phyloP scores from a whole-genome alignment of 2,113 vertebrate species.

The Corvus moneduloides region DNA sequence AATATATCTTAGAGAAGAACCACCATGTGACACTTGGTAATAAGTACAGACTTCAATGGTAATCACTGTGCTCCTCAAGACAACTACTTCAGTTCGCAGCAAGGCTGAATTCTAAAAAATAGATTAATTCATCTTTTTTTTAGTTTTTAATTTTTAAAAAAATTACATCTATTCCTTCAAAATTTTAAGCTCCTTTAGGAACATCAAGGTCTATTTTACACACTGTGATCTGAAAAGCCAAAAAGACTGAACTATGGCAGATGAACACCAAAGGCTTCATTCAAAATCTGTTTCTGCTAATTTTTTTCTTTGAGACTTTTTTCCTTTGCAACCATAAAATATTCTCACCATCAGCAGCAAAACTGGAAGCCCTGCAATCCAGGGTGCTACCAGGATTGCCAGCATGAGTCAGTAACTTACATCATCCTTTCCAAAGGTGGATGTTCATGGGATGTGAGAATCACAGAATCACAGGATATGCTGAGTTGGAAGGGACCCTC shows the following conservation, averaged over 20 bases:
- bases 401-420: background rate
- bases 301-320: background rate
- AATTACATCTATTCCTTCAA: background rate
- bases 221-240: constrained; percentile 40
- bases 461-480: background rate
- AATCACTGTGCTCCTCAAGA: background rate
- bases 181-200: constrained; percentile 47
- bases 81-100: background rate
- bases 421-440: background rate
- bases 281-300: background rate
- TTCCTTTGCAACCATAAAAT: background rate
- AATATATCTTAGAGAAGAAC: background rate
- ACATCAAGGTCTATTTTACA: constrained; percentile 34
- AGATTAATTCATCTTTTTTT: background rate
- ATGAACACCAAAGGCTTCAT: background rate
- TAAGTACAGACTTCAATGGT: background rate
- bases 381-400: background rate
- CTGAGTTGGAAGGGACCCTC: background rate
- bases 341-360: background rate
- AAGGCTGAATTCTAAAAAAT: constrained; percentile 5
- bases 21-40: background rate
- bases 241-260: background rate
- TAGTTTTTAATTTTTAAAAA: background rate
- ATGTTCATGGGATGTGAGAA: background rate
- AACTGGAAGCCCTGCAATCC: background rate